These are phyloP conservation scores for Yoshiicerus persimilis DNA, from an alignment of 1,140 invertebrate genomes.

Conservation along the genomic window DNA sequence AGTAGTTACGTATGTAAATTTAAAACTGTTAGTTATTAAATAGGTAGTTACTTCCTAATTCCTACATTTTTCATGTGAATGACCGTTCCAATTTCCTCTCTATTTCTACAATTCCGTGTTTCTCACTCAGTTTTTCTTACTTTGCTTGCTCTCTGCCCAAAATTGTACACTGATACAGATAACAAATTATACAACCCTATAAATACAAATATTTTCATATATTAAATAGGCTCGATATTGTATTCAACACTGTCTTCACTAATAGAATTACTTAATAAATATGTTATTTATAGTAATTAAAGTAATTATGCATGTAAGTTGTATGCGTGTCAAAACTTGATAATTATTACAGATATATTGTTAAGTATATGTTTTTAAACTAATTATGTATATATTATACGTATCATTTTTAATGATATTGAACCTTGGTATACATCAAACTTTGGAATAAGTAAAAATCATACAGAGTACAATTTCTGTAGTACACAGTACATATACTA, in stretches of 20 bases:
- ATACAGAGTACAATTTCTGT: not conserved
- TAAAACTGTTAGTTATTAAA: not conserved
- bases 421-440: constrained; percentile 1
- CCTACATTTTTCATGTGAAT: not conserved
- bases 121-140: not conserved
- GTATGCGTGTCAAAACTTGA: not conserved
- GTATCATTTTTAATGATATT: not conserved
- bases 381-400: not conserved
- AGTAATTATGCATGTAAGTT: not conserved
- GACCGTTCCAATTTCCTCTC: not conserved
- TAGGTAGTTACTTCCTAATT: not conserved
- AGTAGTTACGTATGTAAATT: not conserved
- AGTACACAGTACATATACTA: not conserved
- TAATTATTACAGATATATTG: not conserved
- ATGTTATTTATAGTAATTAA: no score
- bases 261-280: not conserved
- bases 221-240: not conserved
- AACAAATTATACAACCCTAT: not conserved
- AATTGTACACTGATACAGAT: not conserved
- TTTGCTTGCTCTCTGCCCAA: not conserved
- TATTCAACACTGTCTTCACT: not conserved
- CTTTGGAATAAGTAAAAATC: constrained; percentile 5
- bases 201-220: not conserved
- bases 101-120: not conserved
- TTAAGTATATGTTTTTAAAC: not conserved